A percentile compares a stretch with the other conserved stretches of the same genome.
Conservation (phyloP, 2,113 vertebrate species). For the Pyxicephalus adspersus region DNA sequence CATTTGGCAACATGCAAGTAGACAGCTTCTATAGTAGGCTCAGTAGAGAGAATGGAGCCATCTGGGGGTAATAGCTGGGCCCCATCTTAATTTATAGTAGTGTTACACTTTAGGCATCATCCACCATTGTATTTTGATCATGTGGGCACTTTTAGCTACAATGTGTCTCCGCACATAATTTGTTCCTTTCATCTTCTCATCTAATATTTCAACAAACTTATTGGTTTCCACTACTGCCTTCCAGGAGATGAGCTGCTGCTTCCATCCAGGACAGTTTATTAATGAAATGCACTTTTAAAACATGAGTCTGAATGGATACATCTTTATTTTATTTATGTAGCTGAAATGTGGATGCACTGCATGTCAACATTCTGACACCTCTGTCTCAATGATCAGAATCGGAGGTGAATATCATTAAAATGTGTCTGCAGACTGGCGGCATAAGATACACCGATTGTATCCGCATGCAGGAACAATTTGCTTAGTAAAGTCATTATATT, state of each 20-base stretch:
- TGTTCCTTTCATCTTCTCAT: too few relatives aligned
- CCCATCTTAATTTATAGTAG: too few relatives aligned
- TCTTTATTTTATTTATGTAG: slow-evolving; percentile 43
- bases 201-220: too few relatives aligned
- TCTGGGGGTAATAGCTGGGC: too few relatives aligned
- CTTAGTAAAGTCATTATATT: slow-evolving; percentile 45
- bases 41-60: too few relatives aligned
- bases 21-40: too few relatives aligned
- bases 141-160: too few relatives aligned
- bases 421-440: slow-evolving; percentile 25
- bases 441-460: slow-evolving; percentile 24
- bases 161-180: too few relatives aligned
- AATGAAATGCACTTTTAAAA: slow-evolving; percentile 44
- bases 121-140: too few relatives aligned
- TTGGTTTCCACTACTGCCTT: background rate
- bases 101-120: too few relatives aligned
- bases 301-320: slow-evolving; percentile 31
- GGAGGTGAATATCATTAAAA: slow-evolving; percentile 34
- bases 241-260: slow-evolving; percentile 17
- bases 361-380: slow-evolving; percentile 45
- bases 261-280: slow-evolving; percentile 16
- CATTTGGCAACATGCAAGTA: too few relatives aligned
- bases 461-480: slow-evolving; percentile 20
- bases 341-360: slow-evolving; percentile 31
- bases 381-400: slow-evolving; percentile 16